phyloP scores from a whole-genome alignment of 2,888 invertebrate genomes.

The Dendrolimus pini region DNA sequence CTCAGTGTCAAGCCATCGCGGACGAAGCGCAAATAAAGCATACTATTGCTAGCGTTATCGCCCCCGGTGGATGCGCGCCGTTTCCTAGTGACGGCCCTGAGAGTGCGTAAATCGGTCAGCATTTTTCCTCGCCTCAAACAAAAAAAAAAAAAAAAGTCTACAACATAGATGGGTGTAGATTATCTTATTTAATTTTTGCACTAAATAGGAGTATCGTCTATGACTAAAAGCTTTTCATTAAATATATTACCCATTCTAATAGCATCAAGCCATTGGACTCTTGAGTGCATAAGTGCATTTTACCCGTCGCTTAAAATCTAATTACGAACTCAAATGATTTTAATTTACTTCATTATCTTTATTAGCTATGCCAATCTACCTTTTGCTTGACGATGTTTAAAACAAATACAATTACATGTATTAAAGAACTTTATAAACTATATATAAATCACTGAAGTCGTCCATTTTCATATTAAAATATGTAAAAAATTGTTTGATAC shows the following conservation, averaged over 20 bases:
- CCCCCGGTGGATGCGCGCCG: too few species aligned
- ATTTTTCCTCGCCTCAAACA: too few species aligned
- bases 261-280: not conserved
- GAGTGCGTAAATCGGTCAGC: too few species aligned
- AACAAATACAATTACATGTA: too few species aligned
- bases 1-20: too few species aligned
- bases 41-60: too few species aligned
- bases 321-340: slow-evolving; percentile 2
- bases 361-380: not conserved
- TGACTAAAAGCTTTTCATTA: slow-evolving; percentile 10
- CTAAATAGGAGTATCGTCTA: slow-evolving; percentile 1
- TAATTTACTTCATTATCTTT: slow-evolving; percentile 10
- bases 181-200: too few species aligned
- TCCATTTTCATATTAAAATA: slow-evolving; percentile 17
- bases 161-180: too few species aligned
- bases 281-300: slow-evolving; percentile 6
- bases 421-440: too few species aligned
- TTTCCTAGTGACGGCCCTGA: too few species aligned
- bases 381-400: not conserved
- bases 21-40: too few species aligned
- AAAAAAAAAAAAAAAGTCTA: too few species aligned
- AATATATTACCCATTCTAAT: not conserved
- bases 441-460: not conserved
- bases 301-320: slow-evolving; percentile 4
- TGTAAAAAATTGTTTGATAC: slow-evolving; percentile 2